phyloP scores from a whole-genome alignment of 2,888 invertebrate species.

The Tribolium freemani region DNA sequence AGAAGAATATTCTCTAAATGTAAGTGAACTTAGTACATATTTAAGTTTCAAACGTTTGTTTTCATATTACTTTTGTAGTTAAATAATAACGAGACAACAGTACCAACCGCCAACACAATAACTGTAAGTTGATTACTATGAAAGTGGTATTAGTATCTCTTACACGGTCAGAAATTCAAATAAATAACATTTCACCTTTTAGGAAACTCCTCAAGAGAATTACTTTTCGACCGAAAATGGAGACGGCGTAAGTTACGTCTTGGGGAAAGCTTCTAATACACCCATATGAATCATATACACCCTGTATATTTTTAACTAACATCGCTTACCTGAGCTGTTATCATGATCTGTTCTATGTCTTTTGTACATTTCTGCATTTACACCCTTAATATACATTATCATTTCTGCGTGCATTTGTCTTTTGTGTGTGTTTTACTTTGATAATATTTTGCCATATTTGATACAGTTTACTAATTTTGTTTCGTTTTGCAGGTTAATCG shows the following conservation, averaged over 20 bases:
- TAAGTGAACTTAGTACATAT: background rate
- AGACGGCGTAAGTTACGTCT: slow-evolving; percentile 24
- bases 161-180: no score
- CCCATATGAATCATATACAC: slow-evolving; percentile 31
- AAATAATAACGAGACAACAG: background rate
- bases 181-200: background rate
- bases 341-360: slow-evolving; percentile 5
- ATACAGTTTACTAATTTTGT: slow-evolving; percentile 15
- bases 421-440: background rate
- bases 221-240: background rate
- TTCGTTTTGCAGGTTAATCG: slow-evolving; percentile 15
- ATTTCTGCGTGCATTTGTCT: slow-evolving; percentile 23
- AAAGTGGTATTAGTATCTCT: background rate
- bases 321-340: background rate
- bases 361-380: slow-evolving; percentile 14
- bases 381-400: slow-evolving; percentile 22
- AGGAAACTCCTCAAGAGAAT: background rate
- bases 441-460: background rate
- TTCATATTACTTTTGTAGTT: background rate
- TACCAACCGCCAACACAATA: background rate
- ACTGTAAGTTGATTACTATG: slow-evolving; percentile 7
- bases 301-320: slow-evolving; percentile 38
- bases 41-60: background rate
- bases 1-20: background rate
- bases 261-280: slow-evolving; percentile 34